Evolutionary conservation across 2,113 vertebrate species (phyloP).

Genomic region (Paradisaea rubra): DNA sequence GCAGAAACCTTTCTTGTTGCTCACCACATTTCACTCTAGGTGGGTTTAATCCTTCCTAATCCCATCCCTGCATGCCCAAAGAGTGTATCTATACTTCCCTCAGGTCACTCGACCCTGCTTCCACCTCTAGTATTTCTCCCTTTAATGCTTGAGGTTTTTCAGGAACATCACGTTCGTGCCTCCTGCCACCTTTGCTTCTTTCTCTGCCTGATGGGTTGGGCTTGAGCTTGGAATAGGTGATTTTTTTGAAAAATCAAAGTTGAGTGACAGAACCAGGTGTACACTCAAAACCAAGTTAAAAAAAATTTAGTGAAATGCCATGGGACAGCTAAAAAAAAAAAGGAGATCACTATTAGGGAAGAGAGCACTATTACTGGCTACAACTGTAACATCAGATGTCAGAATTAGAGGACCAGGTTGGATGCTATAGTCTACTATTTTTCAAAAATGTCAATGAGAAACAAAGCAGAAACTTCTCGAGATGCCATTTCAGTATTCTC

Average conservation of each 20-base stretch:
- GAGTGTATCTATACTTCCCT: not conserved
- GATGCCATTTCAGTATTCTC: not conserved
- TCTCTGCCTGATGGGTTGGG: not conserved
- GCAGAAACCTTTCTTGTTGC: not conserved
- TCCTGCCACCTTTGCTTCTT: not conserved
- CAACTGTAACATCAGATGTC: not conserved
- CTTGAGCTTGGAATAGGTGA: not conserved
- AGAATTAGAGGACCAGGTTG: not conserved
- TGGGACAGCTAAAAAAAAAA: not conserved
- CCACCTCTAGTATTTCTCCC: not conserved
- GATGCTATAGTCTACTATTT: not conserved
- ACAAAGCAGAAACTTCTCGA: not conserved
- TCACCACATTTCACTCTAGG: not conserved
- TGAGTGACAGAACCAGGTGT: not conserved
- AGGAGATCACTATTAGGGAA: not conserved
- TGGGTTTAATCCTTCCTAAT: not conserved
- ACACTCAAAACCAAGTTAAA: not conserved
- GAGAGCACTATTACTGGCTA: not conserved
- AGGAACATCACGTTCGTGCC: not conserved
- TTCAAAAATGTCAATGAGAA: not conserved
- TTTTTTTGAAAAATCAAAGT: not conserved
- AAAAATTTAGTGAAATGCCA: not conserved
- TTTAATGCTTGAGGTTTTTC: not conserved
- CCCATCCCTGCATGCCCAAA: not conserved
- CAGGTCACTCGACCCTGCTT: not conserved